Percentiles rank a stretch among this genome's conserved stretches.
These are phyloP conservation scores for Callaeas wilsoni DNA, from an alignment of 2,113 vertebrate species.

Conservation along the genomic window DNA sequence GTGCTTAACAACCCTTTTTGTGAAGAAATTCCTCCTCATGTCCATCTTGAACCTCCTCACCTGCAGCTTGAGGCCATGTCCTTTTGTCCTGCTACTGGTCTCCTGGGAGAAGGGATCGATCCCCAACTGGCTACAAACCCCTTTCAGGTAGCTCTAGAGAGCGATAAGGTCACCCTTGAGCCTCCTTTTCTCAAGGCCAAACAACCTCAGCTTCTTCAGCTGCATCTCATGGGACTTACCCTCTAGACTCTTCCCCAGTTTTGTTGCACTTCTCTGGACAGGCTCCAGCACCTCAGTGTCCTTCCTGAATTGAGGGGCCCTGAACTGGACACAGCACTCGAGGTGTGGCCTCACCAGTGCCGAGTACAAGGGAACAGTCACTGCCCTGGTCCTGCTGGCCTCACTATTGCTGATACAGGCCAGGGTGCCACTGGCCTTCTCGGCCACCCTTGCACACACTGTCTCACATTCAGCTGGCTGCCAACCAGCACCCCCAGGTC, in stretches of 20 bases:
- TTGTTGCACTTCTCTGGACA: not conserved
- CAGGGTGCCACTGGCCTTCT: not conserved
- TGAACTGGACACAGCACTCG: rapidly evolving
- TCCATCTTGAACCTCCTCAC: not conserved
- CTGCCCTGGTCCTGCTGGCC: not conserved
- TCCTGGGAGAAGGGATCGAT: not conserved
- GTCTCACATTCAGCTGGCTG: not conserved
- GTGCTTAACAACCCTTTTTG: not conserved
- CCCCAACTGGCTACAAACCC: not conserved
- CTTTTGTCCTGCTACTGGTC: too few species aligned
- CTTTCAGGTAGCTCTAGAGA: not conserved
- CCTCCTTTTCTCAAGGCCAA: not conserved
- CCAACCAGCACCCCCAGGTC: rapidly evolving
- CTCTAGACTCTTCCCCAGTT: not conserved
- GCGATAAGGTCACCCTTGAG: not conserved
- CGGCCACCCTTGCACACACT: not conserved
- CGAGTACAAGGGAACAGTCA: rapidly evolving
- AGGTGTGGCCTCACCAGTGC: not conserved
- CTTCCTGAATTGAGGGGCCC: not conserved
- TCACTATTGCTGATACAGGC: rapidly evolving
- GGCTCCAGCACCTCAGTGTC: rapidly evolving
- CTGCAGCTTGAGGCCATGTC: not conserved
- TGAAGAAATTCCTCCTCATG: not conserved
- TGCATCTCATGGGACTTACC: not conserved
- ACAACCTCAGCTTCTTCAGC: not conserved